Conservation (phyloP, 2,888 invertebrate species). For the Lycophotia porphyrea region DNA sequence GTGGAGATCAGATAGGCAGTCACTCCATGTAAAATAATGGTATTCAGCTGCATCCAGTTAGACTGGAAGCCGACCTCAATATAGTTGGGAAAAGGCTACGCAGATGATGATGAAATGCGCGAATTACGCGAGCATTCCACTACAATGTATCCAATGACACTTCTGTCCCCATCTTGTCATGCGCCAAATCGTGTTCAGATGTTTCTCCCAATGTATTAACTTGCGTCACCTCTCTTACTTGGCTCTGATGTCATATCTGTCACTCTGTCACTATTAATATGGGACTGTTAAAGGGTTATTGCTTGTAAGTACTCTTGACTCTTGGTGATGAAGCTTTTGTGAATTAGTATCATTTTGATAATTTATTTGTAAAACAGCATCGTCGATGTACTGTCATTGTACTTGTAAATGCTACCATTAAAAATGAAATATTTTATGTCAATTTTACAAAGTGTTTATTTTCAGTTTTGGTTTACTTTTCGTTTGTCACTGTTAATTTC, state of each 20-base stretch:
- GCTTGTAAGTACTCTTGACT: conserved; percentile 32
- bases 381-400: too few species aligned
- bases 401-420: background rate
- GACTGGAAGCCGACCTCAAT: background rate
- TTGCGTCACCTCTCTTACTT: conserved; percentile 56
- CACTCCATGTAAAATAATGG: too few species aligned
- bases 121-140: too few species aligned
- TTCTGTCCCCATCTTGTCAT: conserved; percentile 9
- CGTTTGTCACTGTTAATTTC: background rate
- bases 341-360: too few species aligned
- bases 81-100: background rate
- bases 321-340: background rate
- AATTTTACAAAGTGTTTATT: background rate
- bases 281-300: conserved; percentile 31
- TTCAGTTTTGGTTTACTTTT: background rate
- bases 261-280: conserved; percentile 46
- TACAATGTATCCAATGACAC: background rate
- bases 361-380: too few species aligned
- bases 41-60: too few species aligned
- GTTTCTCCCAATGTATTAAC: conserved; percentile 28
- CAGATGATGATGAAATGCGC: too few species aligned
- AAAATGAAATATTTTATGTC: background rate
- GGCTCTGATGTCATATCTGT: conserved; percentile 52
- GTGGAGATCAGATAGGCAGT: too few species aligned
- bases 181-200: conserved; percentile 40